Evolutionary conservation across 2,797 vertebrate genomes (phyloP).

Genomic region (Crocodylus rhombifer): DNA sequence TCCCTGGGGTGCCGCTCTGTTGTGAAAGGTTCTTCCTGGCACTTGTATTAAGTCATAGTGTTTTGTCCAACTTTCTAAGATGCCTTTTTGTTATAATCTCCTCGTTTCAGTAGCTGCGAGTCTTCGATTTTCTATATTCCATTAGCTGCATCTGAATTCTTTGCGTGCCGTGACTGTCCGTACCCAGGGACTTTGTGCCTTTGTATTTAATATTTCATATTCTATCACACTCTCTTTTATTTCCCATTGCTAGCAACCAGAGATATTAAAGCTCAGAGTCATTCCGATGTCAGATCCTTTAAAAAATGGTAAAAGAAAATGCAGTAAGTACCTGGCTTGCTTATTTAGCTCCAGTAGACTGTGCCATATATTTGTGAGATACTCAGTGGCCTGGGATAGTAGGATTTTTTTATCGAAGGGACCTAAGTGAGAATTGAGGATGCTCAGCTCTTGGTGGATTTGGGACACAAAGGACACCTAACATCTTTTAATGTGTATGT

Average conservation of each 20-base stretch:
- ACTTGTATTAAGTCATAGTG: neutral
- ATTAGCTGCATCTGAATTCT: neutral
- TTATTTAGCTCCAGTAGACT: neutral
- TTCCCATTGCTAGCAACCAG: neutral
- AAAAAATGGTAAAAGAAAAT: conserved; percentile 7
- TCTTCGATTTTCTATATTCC: neutral
- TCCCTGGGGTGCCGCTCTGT: rapidly evolving
- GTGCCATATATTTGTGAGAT: conserved; percentile 32
- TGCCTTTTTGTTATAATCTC: neutral
- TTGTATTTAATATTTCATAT: neutral
- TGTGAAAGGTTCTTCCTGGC: neutral
- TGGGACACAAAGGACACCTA: conserved; percentile 27
- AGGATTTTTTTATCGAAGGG: neutral
- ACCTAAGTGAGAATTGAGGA: too few relatives aligned
- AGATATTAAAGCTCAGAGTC: neutral
- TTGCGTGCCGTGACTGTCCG: neutral
- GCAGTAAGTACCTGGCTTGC: neutral
- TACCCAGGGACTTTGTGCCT: neutral
- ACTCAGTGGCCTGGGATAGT: conserved; percentile 22
- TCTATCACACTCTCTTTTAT: neutral
- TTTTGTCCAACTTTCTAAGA: neutral
- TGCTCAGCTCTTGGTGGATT: neutral
- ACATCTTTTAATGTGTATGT: neutral
- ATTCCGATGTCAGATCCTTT: neutral
- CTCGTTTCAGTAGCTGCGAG: neutral